These are phyloP conservation scores for Bufo gargarizans DNA, from an alignment of 2,113 vertebrate species.

Conservation along the genomic window DNA sequence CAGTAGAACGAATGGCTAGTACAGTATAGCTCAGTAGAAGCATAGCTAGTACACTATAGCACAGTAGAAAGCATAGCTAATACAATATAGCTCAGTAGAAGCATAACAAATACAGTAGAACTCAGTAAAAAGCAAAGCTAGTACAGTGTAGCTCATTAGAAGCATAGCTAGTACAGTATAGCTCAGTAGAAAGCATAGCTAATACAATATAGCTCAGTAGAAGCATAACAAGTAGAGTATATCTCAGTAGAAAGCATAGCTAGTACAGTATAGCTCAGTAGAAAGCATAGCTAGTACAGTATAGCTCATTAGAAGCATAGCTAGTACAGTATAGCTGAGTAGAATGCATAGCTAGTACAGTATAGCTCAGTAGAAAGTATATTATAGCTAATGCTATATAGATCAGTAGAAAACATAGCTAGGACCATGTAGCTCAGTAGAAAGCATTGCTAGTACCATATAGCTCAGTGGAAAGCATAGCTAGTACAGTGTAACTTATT, in stretches of 20 bases:
- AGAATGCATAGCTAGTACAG: background rate
- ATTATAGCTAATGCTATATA: background rate
- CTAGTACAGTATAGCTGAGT: background rate
- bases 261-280: background rate
- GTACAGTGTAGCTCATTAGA: background rate
- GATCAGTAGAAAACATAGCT: background rate
- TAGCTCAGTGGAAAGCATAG: background rate
- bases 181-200: background rate
- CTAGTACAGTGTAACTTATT: background rate
- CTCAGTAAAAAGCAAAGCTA: background rate
- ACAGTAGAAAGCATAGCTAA: background rate
- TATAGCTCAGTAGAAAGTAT: background rate
- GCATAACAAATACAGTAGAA: background rate
- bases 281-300: background rate
- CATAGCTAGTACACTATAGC: too few species aligned
- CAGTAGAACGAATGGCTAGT: too few species aligned
- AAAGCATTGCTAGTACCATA: background rate
- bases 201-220: background rate
- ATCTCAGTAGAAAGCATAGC: background rate
- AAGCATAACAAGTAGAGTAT: background rate
- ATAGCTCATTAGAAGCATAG: background rate
- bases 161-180: background rate
- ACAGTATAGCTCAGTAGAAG: too few species aligned
- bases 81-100: background rate
- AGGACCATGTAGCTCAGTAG: background rate